Evolutionary conservation across 1,140 invertebrate genomes (phyloP).

Genomic region (Bombus impatiens): DNA sequence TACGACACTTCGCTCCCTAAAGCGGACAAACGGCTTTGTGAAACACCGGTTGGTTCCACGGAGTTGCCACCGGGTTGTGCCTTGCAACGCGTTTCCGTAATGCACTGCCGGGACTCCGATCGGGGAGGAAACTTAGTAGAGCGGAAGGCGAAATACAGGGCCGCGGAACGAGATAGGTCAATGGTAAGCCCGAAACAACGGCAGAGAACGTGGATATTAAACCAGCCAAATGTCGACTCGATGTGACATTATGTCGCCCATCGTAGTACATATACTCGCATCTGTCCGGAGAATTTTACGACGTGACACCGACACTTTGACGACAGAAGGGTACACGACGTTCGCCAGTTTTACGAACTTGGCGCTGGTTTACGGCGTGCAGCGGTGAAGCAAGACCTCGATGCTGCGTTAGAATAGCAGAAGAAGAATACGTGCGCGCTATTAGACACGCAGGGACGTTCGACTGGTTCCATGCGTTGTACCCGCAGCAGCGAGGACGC

Average conservation of each 20-base stretch:
- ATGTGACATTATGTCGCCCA: neutral
- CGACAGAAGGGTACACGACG: no score
- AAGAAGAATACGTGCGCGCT: neutral
- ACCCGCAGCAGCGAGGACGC: neutral
- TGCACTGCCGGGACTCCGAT: slow-evolving; percentile 35
- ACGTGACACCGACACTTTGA: neutral
- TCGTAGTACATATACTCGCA: neutral
- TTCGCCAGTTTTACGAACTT: slow-evolving; percentile 1
- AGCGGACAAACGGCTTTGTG: slow-evolving; percentile 14
- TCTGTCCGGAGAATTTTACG: neutral
- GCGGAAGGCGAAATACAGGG: slow-evolving; percentile 39
- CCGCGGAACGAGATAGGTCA: slow-evolving; percentile 16
- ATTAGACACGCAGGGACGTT: neutral
- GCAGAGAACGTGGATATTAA: neutral
- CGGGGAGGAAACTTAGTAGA: slow-evolving; percentile 38
- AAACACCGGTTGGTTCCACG: slow-evolving; percentile 6
- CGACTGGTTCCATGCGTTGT: neutral
- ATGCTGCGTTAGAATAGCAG: neutral
- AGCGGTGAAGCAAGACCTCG: neutral
- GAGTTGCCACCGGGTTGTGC: neutral
- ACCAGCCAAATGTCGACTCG: slow-evolving; percentile 15
- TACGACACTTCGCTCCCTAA: slow-evolving; percentile 42
- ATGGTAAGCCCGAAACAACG: neutral
- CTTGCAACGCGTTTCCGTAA: slow-evolving; percentile 51
- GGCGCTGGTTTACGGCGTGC: neutral